phyloP scores from a whole-genome alignment of 2,113 vertebrate species.

The Calyptomena viridis region DNA sequence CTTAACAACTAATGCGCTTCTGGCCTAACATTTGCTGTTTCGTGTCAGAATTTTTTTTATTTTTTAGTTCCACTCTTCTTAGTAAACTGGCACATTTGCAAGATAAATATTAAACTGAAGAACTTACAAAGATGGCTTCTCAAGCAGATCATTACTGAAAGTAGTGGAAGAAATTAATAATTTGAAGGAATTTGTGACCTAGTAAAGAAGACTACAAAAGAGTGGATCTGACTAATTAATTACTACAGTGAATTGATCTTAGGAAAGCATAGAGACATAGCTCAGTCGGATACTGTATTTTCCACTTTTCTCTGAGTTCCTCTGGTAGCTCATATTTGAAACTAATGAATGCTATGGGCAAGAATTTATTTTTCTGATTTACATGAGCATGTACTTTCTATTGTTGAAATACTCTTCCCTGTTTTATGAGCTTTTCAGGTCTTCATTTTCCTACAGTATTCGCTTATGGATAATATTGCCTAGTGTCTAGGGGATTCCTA shows the following conservation, averaged over 20 bases:
- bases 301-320: background rate
- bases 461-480: background rate
- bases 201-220: background rate
- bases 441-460: background rate
- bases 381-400: background rate
- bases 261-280: background rate
- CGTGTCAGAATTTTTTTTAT: background rate
- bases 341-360: background rate
- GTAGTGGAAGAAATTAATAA: background rate
- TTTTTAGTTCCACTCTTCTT: background rate
- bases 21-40: background rate
- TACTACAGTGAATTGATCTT: background rate
- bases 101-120: background rate
- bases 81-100: background rate
- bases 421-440: background rate
- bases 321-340: background rate
- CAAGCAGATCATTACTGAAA: background rate
- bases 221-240: background rate
- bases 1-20: background rate
- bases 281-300: background rate
- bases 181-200: background rate
- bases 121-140: background rate
- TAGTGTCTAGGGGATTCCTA: background rate
- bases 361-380: background rate
- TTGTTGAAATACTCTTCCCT: background rate